Evolutionary conservation across 2,113 vertebrate species (phyloP).

Genomic region (Crotalus horridus): DNA sequence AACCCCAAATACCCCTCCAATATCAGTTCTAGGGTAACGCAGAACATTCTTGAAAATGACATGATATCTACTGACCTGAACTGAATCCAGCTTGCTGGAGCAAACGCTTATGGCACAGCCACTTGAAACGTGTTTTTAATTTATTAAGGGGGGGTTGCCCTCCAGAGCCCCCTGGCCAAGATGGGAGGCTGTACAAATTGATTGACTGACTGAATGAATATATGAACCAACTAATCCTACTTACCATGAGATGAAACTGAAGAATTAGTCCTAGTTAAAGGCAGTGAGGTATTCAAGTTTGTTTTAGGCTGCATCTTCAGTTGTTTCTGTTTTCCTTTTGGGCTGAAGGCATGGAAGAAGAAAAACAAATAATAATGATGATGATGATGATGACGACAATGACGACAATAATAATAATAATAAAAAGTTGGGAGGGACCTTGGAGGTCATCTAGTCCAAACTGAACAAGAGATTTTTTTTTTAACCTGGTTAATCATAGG

Average conservation of each 20-base stretch:
- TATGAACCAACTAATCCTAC: constrained; percentile 18
- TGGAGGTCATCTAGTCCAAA: too few relatives aligned
- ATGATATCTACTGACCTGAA: not conserved
- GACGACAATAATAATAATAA: too few relatives aligned
- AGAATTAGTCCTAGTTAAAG: constrained; percentile 78
- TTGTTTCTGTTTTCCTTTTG: constrained; percentile 89
- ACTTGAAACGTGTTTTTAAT: not conserved
- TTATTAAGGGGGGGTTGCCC: not conserved
- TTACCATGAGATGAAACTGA: constrained; percentile 83
- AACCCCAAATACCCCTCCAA: too few relatives aligned
- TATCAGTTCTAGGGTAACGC: not conserved
- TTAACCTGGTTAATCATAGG: not conserved
- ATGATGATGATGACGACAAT: too few relatives aligned
- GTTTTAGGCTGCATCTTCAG: constrained; percentile 79
- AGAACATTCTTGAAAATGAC: not conserved
- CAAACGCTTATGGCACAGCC: not conserved
- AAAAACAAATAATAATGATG: too few relatives aligned
- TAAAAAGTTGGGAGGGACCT: too few relatives aligned
- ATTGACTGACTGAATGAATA: not conserved
- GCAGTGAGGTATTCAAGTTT: constrained; percentile 78
- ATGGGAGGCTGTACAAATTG: not conserved
- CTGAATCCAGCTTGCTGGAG: not conserved
- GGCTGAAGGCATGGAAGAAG: constrained; percentile 62
- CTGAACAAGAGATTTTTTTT: too few relatives aligned
- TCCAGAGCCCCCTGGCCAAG: not conserved